Conservation (phyloP, 2,113 vertebrate genomes). For the Colinus virginianus region DNA sequence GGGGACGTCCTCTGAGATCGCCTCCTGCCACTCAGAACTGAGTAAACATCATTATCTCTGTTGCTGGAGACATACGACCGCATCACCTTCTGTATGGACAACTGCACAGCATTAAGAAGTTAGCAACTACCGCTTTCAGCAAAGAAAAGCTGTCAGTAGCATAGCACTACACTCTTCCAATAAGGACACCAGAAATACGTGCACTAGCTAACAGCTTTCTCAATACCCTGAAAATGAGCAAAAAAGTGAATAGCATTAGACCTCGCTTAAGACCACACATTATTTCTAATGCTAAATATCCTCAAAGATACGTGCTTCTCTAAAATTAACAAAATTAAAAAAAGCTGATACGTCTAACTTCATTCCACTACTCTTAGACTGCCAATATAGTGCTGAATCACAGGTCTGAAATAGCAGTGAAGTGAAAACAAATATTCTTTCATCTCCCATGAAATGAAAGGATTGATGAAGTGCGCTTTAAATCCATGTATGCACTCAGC, state of each 20-base stretch:
- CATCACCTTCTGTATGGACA: not conserved
- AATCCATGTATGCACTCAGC: not conserved
- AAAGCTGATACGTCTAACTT: not conserved
- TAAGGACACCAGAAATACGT: not conserved
- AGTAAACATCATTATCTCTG: not conserved
- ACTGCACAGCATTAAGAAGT: not conserved
- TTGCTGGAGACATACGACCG: not conserved
- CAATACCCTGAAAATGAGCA: rapidly evolving
- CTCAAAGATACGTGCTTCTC: not conserved
- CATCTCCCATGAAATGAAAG: not conserved
- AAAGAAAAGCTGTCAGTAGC: not conserved
- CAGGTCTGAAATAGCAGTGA: slow-evolving; percentile 20
- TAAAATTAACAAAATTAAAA: not conserved
- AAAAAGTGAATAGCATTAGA: not conserved
- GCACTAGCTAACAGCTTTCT: not conserved
- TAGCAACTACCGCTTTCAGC: not conserved
- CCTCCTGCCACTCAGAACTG: not conserved
- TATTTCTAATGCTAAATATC: not conserved
- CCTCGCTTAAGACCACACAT: not conserved
- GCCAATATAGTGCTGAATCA: slow-evolving; percentile 29
- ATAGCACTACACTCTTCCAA: not conserved
- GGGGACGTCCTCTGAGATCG: not conserved
- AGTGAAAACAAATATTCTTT: not conserved
- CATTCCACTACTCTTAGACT: not conserved
- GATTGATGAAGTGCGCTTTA: slow-evolving; percentile 18